A percentile compares a stretch with the other conserved stretches of the same genome.
Conservation (phyloP, 92 coral and sea anemone species). For the Paramuricea clavata region DNA sequence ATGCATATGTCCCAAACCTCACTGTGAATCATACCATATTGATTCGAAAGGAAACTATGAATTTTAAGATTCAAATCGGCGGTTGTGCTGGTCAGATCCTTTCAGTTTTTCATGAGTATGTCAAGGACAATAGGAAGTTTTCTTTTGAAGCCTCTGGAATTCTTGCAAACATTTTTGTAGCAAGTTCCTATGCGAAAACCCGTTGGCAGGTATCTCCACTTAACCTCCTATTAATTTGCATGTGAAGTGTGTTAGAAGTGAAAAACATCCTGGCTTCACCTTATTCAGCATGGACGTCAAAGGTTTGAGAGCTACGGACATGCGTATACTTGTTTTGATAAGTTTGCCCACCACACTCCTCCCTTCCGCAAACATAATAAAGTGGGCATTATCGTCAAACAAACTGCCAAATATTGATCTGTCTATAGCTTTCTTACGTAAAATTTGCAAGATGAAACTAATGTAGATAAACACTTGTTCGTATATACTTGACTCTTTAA, state of each 20-base stretch:
- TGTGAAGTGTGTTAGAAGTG: not conserved
- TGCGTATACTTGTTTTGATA: not conserved
- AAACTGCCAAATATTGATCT: not conserved
- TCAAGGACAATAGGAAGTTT: not conserved
- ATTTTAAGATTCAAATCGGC: too few relatives aligned
- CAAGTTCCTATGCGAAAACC: not conserved
- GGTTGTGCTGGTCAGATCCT: too few relatives aligned
- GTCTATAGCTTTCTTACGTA: too few relatives aligned
- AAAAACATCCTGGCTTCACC: slow-evolving; percentile 1
- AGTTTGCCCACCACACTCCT: not conserved
- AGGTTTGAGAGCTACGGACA: not conserved
- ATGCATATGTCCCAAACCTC: too few relatives aligned
- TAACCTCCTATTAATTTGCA: not conserved
- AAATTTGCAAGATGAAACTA: too few relatives aligned
- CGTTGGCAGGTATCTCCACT: not conserved
- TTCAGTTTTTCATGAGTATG: too few relatives aligned
- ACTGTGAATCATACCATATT: too few relatives aligned
- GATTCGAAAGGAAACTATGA: too few relatives aligned
- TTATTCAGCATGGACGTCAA: not conserved
- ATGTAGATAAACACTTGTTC: too few relatives aligned
- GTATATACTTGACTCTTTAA: too few relatives aligned
- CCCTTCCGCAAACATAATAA: not conserved
- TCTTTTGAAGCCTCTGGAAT: not conserved
- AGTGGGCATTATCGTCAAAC: not conserved
- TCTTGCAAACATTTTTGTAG: not conserved